These are phyloP conservation scores for Lucilia sericata DNA, from an alignment of 1,140 invertebrate genomes.

Conservation along the genomic window DNA sequence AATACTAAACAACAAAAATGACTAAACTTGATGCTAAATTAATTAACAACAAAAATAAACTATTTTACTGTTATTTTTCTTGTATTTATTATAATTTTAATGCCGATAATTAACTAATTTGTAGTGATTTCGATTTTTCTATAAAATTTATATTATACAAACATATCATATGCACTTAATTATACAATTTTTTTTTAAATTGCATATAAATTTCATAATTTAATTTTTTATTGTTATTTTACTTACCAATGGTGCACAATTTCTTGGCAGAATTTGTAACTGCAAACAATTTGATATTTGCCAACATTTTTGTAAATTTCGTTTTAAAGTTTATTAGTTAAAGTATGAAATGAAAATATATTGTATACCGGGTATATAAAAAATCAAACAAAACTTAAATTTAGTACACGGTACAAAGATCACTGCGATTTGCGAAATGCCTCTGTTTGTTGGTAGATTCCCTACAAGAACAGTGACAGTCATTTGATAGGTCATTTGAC, in stretches of 20 bases:
- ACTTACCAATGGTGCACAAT: conserved; percentile 24
- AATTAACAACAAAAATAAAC: too few species aligned
- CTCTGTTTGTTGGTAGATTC: background rate
- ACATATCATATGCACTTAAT: too few species aligned
- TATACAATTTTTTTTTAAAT: too few species aligned
- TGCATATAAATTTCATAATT: background rate
- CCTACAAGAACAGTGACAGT: too few species aligned
- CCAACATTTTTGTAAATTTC: conserved; percentile 27
- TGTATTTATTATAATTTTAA: too few species aligned
- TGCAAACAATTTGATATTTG: conserved; percentile 22
- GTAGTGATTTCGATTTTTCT: too few species aligned
- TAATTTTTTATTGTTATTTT: background rate
- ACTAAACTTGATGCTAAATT: too few species aligned
- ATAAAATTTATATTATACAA: too few species aligned
- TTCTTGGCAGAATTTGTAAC: conserved; percentile 18
- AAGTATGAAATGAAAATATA: conserved; percentile 31
- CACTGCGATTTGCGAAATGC: background rate
- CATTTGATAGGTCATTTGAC: too few species aligned
- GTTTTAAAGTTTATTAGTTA: background rate
- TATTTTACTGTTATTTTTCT: too few species aligned
- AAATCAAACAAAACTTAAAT: conserved; percentile 22
- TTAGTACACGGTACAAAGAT: conserved; percentile 32
- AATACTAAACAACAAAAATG: too few species aligned
- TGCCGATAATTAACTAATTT: too few species aligned
- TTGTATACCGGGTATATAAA: background rate